Conservation (phyloP, 2,797 vertebrate species). For the Onychomys torridus region DNA sequence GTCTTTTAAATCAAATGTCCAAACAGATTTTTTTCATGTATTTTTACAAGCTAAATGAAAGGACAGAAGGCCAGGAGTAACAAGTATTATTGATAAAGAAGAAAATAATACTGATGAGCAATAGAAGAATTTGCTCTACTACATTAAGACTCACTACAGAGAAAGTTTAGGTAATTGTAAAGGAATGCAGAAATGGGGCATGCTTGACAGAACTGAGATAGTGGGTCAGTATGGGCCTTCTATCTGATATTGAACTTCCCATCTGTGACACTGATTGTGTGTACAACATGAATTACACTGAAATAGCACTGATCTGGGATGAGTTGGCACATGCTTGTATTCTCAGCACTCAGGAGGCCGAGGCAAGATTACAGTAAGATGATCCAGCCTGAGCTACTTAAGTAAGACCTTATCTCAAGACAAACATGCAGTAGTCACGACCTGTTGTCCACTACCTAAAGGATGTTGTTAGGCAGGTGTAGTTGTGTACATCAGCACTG, state of each 20-base stretch:
- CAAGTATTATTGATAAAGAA: not conserved
- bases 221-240: not conserved
- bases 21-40: not conserved
- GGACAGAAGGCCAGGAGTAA: not conserved
- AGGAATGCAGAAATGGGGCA: not conserved
- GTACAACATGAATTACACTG: not conserved
- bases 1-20: constrained; percentile 27
- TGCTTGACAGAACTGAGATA: not conserved
- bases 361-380: too few species aligned
- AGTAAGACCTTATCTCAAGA: not conserved
- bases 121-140: not conserved
- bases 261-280: not conserved
- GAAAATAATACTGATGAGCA: not conserved
- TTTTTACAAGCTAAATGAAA: constrained; percentile 31
- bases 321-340: not conserved
- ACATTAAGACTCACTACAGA: constrained; percentile 1
- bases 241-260: not conserved
- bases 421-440: not conserved
- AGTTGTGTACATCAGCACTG: not conserved
- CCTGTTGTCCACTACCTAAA: not conserved
- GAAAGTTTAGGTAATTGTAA: not conserved
- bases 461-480: not conserved
- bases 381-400: not conserved
- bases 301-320: not conserved
- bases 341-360: not conserved